These are phyloP conservation scores for Polyodon spathula DNA, from an alignment of 2,113 vertebrate genomes.

Conservation along the genomic window DNA sequence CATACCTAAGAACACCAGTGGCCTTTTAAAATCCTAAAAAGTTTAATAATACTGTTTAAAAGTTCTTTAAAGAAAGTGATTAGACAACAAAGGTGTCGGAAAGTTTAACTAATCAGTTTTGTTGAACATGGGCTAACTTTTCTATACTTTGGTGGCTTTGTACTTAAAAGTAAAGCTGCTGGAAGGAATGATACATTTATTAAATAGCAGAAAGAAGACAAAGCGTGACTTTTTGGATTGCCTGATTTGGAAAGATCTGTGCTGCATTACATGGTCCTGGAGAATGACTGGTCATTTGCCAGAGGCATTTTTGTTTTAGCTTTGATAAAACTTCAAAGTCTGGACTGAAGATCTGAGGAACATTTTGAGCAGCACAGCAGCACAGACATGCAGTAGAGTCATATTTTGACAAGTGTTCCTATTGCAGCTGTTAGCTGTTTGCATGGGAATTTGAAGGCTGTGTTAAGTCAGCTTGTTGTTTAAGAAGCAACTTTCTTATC, in stretches of 20 bases:
- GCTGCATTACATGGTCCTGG: constrained; percentile 72
- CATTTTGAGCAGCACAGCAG: constrained; percentile 52
- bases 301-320: constrained; percentile 39
- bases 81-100: too few species aligned
- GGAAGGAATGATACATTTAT: not conserved
- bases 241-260: constrained; percentile 63
- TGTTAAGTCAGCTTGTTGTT: not conserved
- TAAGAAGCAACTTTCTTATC: constrained; percentile 4
- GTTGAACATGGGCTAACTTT: too few species aligned
- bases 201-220: not conserved
- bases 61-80: too few species aligned
- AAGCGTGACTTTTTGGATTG: constrained; percentile 69
- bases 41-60: not conserved
- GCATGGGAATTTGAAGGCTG: constrained; percentile 26
- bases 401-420: constrained; percentile 43
- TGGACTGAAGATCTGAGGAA: constrained; percentile 64
- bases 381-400: constrained; percentile 65
- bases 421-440: constrained; percentile 70
- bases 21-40: not conserved
- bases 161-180: not conserved
- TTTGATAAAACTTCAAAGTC: constrained; percentile 79
- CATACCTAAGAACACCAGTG: not conserved
- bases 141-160: not conserved
- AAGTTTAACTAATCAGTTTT: too few species aligned
- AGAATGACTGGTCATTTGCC: constrained; percentile 67